Conservation (phyloP, 2,113 vertebrate genomes). For the Clarias magur region DNA sequence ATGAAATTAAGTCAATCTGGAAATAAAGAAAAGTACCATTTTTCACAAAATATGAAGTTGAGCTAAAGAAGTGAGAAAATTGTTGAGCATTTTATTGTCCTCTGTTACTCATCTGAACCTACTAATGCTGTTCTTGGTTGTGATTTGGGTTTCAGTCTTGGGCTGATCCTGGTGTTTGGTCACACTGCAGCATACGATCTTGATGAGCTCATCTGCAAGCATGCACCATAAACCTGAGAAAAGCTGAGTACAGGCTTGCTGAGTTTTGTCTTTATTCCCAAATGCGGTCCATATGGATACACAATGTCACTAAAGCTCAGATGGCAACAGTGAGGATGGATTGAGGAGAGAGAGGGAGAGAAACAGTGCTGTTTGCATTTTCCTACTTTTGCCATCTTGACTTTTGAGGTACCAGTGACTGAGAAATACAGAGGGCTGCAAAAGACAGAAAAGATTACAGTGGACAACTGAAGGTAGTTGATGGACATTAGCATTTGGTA, state of each 20-base stretch:
- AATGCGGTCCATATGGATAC: slow-evolving; percentile 22
- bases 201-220: slow-evolving; percentile 29
- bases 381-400: not conserved
- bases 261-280: slow-evolving; percentile 9
- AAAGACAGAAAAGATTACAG: not conserved
- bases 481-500: not conserved
- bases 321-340: not conserved
- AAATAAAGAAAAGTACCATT: not conserved
- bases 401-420: slow-evolving; percentile 11
- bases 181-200: slow-evolving; percentile 65
- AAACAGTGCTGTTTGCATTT: slow-evolving; percentile 2
- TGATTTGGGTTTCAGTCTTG: not conserved
- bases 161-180: slow-evolving; percentile 7
- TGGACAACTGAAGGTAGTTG: not conserved
- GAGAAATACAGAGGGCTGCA: not conserved
- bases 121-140: not conserved
- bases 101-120: not conserved
- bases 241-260: slow-evolving; percentile 28
- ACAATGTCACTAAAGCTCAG: not conserved
- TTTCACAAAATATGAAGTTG: not conserved
- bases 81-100: not conserved
- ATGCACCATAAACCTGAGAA: slow-evolving; percentile 38
- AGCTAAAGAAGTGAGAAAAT: not conserved
- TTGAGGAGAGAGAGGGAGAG: not conserved
- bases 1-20: not conserved